These are phyloP conservation scores for Pandion haliaetus DNA, from an alignment of 2,113 vertebrate genomes.

Conservation along the genomic window DNA sequence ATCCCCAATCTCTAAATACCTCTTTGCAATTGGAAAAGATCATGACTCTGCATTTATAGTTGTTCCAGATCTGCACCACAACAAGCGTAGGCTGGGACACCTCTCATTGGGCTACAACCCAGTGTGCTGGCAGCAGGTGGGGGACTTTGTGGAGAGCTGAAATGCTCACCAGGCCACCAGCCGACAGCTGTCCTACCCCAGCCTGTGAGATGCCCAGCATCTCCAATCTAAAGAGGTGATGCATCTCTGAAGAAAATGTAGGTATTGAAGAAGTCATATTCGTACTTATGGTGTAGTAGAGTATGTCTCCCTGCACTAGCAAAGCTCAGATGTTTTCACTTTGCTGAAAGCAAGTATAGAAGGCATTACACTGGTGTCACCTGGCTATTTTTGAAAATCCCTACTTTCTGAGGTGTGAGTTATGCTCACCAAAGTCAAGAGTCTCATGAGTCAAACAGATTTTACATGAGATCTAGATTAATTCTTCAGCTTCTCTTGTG, in stretches of 20 bases:
- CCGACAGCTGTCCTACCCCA: neutral
- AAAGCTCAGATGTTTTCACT: neutral
- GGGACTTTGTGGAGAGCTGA: neutral
- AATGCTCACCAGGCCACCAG: neutral
- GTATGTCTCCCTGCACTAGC: neutral
- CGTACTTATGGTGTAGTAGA: neutral
- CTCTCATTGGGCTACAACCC: neutral
- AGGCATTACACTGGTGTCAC: neutral
- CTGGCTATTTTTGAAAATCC: neutral
- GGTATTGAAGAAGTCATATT: neutral
- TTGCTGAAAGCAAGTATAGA: neutral
- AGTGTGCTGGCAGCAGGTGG: neutral
- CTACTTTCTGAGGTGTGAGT: neutral
- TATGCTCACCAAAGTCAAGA: neutral
- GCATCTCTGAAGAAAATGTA: accelerated
- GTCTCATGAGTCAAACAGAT: neutral
- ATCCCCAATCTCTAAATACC: neutral
- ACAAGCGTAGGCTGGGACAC: neutral
- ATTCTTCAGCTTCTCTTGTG: neutral
- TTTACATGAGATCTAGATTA: neutral
- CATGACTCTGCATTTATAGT: neutral
- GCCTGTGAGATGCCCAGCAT: neutral
- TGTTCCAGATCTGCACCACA: neutral
- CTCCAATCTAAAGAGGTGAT: neutral
- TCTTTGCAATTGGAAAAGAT: neutral